Evolutionary conservation across 2,888 invertebrate species (phyloP).

Genomic region (Aspidapion aeneum): DNA sequence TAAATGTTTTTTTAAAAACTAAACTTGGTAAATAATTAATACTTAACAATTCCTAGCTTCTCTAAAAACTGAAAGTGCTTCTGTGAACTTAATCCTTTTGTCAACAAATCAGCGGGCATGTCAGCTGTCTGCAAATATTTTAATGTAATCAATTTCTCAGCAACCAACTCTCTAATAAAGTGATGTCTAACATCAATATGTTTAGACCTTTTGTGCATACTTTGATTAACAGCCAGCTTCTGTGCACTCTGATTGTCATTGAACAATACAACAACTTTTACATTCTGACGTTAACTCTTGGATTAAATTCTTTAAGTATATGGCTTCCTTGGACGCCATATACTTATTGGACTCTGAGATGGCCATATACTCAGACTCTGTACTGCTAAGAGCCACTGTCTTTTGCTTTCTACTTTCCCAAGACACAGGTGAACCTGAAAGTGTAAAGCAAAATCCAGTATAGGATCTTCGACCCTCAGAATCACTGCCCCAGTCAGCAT

Average conservation of each 20-base stretch:
- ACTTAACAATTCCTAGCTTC: slow-evolving; percentile 7
- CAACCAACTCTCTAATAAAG: slow-evolving; percentile 20
- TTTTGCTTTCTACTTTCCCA: slow-evolving; percentile 32
- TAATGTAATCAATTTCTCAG: slow-evolving; percentile 11
- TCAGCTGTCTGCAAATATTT: slow-evolving; percentile 20
- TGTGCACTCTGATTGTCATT: slow-evolving; percentile 25
- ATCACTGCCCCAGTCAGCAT: slow-evolving; percentile 28
- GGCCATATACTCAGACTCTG: neutral
- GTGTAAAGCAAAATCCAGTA: slow-evolving; percentile 30
- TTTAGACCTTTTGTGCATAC: slow-evolving; percentile 18
- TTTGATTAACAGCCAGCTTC: slow-evolving; percentile 20
- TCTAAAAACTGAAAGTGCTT: slow-evolving; percentile 17
- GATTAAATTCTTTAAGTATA: neutral
- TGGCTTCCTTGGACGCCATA: neutral
- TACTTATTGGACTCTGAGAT: neutral
- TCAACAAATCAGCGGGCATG: slow-evolving; percentile 24
- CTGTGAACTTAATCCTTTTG: slow-evolving; percentile 10
- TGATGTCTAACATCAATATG: slow-evolving; percentile 21
- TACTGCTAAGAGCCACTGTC: slow-evolving; percentile 29
- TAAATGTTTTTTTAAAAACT: too few relatives aligned
- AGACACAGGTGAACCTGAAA: slow-evolving; percentile 30
- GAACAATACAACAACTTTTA: slow-evolving; percentile 6
- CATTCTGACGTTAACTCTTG: neutral
- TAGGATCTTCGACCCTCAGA: slow-evolving; percentile 41
- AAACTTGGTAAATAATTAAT: too few relatives aligned